These are phyloP conservation scores for Leucania comma DNA, from an alignment of 2,888 invertebrate genomes.

Conservation along the genomic window DNA sequence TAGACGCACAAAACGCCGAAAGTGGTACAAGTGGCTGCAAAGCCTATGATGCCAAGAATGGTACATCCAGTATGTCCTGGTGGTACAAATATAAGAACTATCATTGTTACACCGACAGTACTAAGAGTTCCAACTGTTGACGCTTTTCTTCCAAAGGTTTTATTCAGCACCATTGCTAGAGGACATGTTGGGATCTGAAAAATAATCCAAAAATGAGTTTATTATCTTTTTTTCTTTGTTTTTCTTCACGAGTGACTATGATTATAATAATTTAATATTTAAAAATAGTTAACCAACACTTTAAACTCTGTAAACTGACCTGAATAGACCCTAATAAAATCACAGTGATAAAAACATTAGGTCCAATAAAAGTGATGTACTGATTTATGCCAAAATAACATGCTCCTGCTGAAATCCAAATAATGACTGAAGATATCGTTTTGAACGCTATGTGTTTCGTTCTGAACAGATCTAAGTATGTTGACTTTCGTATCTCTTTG, in stretches of 20 bases:
- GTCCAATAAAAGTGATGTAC: constrained; percentile 73
- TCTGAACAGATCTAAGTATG: constrained; percentile 74
- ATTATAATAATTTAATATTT: neutral
- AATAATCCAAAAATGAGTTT: neutral
- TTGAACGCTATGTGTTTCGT: constrained; percentile 65
- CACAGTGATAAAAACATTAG: constrained; percentile 72
- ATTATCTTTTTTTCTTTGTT: too few species aligned
- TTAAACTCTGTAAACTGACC: constrained; percentile 36
- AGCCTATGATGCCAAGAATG: constrained; percentile 71
- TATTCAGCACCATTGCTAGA: constrained; percentile 72
- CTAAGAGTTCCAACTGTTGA: constrained; percentile 63
- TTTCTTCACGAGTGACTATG: neutral
- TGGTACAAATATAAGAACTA: constrained; percentile 69
- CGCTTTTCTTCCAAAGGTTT: constrained; percentile 69
- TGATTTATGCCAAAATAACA: constrained; percentile 78
- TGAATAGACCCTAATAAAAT: constrained; percentile 74
- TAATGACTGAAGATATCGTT: constrained; percentile 64
- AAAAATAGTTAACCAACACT: neutral
- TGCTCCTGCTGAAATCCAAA: constrained; percentile 68
- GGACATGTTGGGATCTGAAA: constrained; percentile 75
- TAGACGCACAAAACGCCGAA: constrained; percentile 73
- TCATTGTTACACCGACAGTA: constrained; percentile 69
- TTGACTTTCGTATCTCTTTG: constrained; percentile 56
- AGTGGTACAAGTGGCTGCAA: constrained; percentile 65
- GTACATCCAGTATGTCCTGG: constrained; percentile 69